Evolutionary conservation across 2,888 invertebrate genomes (phyloP).

Genomic region (Kuschelorhynchus macadamiae): DNA sequence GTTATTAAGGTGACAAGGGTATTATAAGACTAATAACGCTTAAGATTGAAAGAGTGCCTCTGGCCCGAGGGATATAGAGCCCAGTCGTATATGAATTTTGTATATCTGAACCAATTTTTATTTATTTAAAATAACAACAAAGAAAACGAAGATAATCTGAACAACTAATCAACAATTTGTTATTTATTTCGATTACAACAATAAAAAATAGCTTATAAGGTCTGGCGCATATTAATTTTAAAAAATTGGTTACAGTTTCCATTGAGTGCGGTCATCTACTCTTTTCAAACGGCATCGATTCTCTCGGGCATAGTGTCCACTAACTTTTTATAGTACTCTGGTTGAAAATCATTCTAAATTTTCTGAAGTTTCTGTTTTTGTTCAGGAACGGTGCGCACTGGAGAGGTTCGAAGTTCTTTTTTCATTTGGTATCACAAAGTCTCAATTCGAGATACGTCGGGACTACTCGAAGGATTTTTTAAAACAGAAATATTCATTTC

Average conservation of each 20-base stretch:
- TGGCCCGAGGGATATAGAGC: too few relatives aligned
- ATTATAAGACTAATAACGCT: too few relatives aligned
- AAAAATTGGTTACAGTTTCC: slow-evolving; percentile 9
- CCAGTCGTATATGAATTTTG: too few relatives aligned
- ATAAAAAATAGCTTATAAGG: slow-evolving; percentile 6
- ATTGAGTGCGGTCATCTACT: slow-evolving; percentile 19
- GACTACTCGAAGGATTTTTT: slow-evolving; percentile 25
- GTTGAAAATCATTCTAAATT: slow-evolving; percentile 38
- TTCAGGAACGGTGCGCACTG: slow-evolving; percentile 35
- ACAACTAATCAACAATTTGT: slow-evolving; percentile 9
- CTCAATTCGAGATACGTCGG: slow-evolving; percentile 21
- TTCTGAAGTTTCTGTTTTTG: slow-evolving; percentile 26
- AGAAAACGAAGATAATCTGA: too few relatives aligned
- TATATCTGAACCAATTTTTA: too few relatives aligned
- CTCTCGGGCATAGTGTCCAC: slow-evolving; percentile 11
- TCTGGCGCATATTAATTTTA: not conserved
- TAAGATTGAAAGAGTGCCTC: too few relatives aligned
- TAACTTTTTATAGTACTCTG: slow-evolving; percentile 40
- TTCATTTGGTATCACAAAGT: slow-evolving; percentile 40
- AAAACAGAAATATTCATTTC: slow-evolving; percentile 24
- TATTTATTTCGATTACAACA: not conserved
- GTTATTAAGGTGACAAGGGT: too few relatives aligned
- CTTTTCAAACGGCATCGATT: slow-evolving; percentile 21
- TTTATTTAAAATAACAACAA: too few relatives aligned
- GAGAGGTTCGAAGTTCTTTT: slow-evolving; percentile 28